A percentile compares a stretch with the other conserved stretches of the same genome.
Evolutionary conservation across 2,888 invertebrate genomes (phyloP).

Genomic region (Branchellion lobata): DNA sequence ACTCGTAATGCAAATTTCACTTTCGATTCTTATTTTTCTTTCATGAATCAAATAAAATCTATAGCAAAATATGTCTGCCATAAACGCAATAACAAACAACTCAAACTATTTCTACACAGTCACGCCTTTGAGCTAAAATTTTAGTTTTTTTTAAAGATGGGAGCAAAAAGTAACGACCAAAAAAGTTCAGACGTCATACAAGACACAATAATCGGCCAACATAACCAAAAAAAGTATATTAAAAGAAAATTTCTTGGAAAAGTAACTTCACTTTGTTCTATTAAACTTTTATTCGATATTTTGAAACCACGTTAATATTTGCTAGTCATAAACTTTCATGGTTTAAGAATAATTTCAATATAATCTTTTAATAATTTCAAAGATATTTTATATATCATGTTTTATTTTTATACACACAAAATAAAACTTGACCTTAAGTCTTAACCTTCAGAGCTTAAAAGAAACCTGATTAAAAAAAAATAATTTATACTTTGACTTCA

Average conservation of each 20-base stretch:
- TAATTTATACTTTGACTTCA: background rate
- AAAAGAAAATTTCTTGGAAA: constrained; percentile 68
- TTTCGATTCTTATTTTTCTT: too few relatives aligned
- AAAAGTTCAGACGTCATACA: constrained; percentile 52
- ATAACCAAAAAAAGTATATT: constrained; percentile 75
- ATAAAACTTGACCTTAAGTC: background rate
- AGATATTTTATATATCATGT: background rate
- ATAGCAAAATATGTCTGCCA: too few relatives aligned
- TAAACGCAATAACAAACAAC: too few relatives aligned
- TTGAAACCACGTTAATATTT: too few relatives aligned
- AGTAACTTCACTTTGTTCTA: constrained; percentile 58
- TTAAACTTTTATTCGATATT: too few relatives aligned
- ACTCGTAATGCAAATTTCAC: too few relatives aligned
- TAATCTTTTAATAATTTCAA: too few relatives aligned
- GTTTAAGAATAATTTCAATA: too few relatives aligned
- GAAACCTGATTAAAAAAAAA: too few relatives aligned
- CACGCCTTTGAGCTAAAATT: constrained; percentile 44
- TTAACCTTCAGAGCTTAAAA: background rate
- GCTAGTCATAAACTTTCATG: too few relatives aligned
- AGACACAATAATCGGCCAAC: constrained; percentile 77
- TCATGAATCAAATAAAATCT: too few relatives aligned
- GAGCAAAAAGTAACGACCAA: constrained; percentile 4
- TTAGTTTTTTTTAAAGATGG: background rate
- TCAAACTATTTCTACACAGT: too few relatives aligned
- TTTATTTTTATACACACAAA: background rate